These are phyloP conservation scores for Callyntrura sp. DNA, from an alignment of 2,888 invertebrate genomes.

Conservation along the genomic window DNA sequence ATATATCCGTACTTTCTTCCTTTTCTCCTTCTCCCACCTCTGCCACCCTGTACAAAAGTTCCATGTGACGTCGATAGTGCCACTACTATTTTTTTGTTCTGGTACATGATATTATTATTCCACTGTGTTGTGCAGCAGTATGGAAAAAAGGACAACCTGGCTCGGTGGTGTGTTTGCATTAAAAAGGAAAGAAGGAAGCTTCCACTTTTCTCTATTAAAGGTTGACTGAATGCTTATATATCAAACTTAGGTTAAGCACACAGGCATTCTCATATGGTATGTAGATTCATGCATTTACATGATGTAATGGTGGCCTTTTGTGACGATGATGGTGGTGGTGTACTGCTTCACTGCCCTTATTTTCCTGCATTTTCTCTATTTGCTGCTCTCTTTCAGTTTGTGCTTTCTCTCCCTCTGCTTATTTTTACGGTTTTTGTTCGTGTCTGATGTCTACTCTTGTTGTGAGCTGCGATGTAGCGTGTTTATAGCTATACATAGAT, in stretches of 20 bases:
- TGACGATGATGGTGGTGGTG: slow-evolving; percentile 23
- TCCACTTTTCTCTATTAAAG: neutral
- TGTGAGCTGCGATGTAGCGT: neutral
- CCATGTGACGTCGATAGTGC: neutral
- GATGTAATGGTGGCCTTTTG: slow-evolving; percentile 51
- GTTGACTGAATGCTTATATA: neutral
- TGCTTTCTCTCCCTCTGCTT: neutral
- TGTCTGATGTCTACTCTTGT: neutral
- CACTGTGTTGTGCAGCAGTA: too few species aligned
- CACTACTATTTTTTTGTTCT: neutral
- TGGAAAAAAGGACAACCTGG: neutral
- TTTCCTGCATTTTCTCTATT: slow-evolving; percentile 33
- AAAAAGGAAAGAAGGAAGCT: neutral
- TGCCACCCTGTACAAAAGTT: slow-evolving; percentile 12
- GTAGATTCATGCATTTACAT: slow-evolving; percentile 44
- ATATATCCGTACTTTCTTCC: neutral
- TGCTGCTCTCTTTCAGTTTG: slow-evolving; percentile 33
- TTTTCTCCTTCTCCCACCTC: neutral
- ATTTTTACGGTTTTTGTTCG: neutral
- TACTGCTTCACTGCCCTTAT: slow-evolving; percentile 57
- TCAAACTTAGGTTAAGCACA: neutral
- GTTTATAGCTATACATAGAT: neutral
- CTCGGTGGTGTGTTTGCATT: slow-evolving; percentile 1
- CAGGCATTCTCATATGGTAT: neutral
- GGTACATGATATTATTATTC: neutral